These are phyloP conservation scores for Drosophila cardini DNA, from an alignment of 1,140 invertebrate species.

Conservation along the genomic window DNA sequence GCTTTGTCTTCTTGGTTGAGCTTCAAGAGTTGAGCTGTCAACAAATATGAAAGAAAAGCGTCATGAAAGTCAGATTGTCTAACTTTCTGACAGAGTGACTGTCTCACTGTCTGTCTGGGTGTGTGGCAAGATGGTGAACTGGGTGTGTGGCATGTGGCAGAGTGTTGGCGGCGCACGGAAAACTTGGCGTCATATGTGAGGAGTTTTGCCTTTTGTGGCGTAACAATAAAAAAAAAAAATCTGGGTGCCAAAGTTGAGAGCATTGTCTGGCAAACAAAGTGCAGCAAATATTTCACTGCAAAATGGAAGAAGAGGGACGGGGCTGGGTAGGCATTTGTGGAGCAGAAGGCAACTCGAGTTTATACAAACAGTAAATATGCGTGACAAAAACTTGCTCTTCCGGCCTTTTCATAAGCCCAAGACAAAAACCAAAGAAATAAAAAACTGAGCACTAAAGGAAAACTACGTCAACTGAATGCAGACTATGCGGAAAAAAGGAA, in stretches of 20 bases:
- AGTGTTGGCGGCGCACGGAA: constrained; percentile 19
- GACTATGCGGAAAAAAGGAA: not conserved
- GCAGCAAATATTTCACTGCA: constrained; percentile 45
- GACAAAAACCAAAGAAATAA: constrained; percentile 44
- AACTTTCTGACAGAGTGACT: constrained; percentile 23
- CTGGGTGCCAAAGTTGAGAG: constrained; percentile 68
- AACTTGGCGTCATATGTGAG: constrained; percentile 39
- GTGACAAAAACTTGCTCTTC: constrained; percentile 81
- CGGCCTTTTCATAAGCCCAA: constrained; percentile 70
- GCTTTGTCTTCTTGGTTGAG: constrained; percentile 19
- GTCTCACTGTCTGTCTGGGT: constrained; percentile 22
- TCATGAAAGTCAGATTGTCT: constrained; percentile 10
- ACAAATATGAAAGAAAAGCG: constrained; percentile 20
- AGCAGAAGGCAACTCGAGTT: constrained; percentile 29
- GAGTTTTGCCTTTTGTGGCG: constrained; percentile 44
- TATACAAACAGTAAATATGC: constrained; percentile 80
- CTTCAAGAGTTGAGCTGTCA: constrained; percentile 22
- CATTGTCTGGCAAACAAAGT: constrained; percentile 65
- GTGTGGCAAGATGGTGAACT: constrained; percentile 40
- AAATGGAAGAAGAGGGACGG: constrained; percentile 3
- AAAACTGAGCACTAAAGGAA: not conserved
- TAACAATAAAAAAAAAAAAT: constrained; percentile 47
- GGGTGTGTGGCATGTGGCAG: constrained; percentile 1
- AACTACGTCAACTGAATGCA: constrained; percentile 13
- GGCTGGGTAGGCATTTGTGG: not conserved